Evolutionary conservation across 2,797 vertebrate species (phyloP).

Genomic region (Psittacula echo): DNA sequence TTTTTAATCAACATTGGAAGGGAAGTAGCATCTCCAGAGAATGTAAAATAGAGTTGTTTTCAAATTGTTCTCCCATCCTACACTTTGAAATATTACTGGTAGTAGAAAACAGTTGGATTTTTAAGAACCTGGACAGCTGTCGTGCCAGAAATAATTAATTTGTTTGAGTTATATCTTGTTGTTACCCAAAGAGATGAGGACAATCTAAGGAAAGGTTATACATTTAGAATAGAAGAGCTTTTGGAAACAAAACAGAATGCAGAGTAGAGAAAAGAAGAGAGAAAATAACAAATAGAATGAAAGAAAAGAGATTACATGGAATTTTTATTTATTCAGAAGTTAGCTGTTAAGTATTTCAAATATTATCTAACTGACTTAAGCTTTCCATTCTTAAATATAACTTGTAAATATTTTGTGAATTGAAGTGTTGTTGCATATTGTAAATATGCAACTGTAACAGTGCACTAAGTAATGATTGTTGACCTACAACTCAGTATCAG

Average conservation of each 20-base stretch:
- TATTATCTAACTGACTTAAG: background rate
- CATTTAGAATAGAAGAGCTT: background rate
- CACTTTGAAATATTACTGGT: background rate
- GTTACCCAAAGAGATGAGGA: background rate
- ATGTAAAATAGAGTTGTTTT: background rate
- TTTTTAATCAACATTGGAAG: background rate
- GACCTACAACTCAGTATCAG: background rate
- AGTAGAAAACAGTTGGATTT: background rate
- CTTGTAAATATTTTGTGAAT: background rate
- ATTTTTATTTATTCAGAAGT: background rate
- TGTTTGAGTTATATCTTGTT: background rate
- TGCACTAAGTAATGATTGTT: background rate
- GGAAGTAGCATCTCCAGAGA: background rate
- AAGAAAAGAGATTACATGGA: accelerated
- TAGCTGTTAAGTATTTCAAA: background rate
- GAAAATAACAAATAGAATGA: background rate
- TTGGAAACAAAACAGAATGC: background rate
- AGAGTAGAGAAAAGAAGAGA: background rate
- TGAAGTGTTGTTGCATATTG: background rate
- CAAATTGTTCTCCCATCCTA: background rate
- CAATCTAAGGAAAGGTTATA: background rate
- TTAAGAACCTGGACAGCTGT: background rate
- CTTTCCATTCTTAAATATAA: background rate
- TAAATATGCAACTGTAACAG: background rate
- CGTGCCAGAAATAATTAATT: background rate